Percentiles rank a stretch among this genome's conserved stretches.
phyloP scores from a whole-genome alignment of 2,797 vertebrate genomes.

The Echiichthys vipera region DNA sequence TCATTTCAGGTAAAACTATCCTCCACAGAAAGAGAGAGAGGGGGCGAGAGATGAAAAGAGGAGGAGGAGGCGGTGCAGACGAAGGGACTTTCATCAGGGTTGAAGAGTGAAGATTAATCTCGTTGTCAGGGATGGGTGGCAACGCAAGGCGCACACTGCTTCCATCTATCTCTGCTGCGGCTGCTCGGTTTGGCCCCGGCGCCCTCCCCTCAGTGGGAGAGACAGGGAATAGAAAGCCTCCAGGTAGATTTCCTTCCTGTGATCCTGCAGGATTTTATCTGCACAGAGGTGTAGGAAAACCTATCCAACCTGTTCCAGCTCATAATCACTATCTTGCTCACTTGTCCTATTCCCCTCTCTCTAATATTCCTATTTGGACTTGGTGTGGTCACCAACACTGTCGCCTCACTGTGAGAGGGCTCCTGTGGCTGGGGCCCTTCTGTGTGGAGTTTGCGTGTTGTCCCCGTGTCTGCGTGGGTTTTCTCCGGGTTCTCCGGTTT shows the following conservation, averaged over 20 bases:
- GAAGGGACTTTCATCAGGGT: slow-evolving; percentile 65
- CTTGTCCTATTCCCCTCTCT: not conserved
- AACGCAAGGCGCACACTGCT: slow-evolving; percentile 41
- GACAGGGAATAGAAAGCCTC: slow-evolving; percentile 46
- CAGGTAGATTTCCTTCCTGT: slow-evolving; percentile 40
- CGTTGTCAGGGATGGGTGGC: slow-evolving; percentile 66
- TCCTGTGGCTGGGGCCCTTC: too few relatives aligned
- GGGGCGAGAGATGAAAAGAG: slow-evolving; percentile 42
- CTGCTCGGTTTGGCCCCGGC: slow-evolving; percentile 53
- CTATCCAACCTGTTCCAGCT: not conserved
- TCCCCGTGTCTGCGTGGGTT: too few relatives aligned
- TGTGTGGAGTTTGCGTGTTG: too few relatives aligned
- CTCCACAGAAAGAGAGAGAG: slow-evolving; percentile 9
- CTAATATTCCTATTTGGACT: slow-evolving; percentile 28
- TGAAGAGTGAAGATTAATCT: slow-evolving; percentile 73
- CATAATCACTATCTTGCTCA: not conserved
- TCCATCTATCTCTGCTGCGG: slow-evolving; percentile 64
- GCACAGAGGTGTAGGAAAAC: slow-evolving; percentile 1
- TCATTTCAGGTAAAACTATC: slow-evolving; percentile 26
- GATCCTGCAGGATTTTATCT: slow-evolving; percentile 24
- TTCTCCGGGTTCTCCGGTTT: too few relatives aligned
- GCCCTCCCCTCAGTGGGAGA: slow-evolving; percentile 7
- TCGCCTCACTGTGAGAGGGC: too few relatives aligned
- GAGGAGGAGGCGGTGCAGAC: slow-evolving; percentile 35
- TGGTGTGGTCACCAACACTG: slow-evolving; percentile 4